phyloP scores from a whole-genome alignment of 2,888 invertebrate genomes.

The Ellobium chinense region DNA sequence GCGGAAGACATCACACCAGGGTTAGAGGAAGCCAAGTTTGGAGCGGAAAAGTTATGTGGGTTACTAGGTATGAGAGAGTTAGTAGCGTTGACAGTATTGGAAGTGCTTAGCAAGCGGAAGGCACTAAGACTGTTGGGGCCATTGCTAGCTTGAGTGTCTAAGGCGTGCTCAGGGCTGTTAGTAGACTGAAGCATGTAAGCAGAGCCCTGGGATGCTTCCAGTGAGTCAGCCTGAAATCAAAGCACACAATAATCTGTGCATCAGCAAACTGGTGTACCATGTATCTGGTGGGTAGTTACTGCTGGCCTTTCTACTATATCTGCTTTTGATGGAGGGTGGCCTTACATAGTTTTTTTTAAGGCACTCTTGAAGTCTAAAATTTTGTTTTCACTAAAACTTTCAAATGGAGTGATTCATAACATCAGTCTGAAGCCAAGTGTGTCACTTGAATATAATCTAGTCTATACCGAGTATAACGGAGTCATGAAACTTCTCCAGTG shows the following conservation, averaged over 20 bases:
- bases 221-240: constrained; percentile 28
- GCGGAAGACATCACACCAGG: background rate
- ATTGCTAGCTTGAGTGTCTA: constrained; percentile 10
- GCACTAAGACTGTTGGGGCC: constrained; percentile 31
- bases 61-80: constrained; percentile 16
- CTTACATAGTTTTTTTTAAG: too few relatives aligned
- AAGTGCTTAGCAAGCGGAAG: constrained; percentile 26
- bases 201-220: constrained; percentile 12
- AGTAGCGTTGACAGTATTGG: constrained; percentile 36
- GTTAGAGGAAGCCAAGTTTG: constrained; percentile 4
- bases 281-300: background rate
- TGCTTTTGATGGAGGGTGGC: too few relatives aligned
- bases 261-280: background rate
- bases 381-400: too few relatives aligned
- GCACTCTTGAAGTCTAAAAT: too few relatives aligned
- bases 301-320: too few relatives aligned
- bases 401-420: too few relatives aligned
- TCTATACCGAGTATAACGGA: too few relatives aligned
- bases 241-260: constrained; percentile 17
- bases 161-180: constrained; percentile 22
- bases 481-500: too few relatives aligned
- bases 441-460: too few relatives aligned
- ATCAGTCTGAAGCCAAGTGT: too few relatives aligned
- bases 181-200: constrained; percentile 22
- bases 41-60: background rate